These are phyloP conservation scores for Tetramorium alpestre DNA, from an alignment of 1,140 invertebrate genomes.

Conservation along the genomic window DNA sequence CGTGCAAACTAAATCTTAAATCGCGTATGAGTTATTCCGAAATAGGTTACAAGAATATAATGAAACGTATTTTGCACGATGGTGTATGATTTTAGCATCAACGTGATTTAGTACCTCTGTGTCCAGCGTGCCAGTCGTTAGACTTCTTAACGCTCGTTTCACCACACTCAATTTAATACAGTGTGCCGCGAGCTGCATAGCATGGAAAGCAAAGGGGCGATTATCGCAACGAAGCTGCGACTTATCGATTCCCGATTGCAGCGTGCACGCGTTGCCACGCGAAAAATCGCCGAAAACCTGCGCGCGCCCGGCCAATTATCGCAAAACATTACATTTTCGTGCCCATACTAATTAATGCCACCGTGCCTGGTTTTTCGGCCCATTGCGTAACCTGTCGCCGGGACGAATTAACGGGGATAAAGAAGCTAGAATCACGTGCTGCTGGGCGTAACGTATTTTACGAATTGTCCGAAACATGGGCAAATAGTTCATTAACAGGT, in stretches of 20 bases:
- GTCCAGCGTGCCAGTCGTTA: not conserved
- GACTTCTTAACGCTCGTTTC: constrained; percentile 18
- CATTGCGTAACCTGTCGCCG: constrained; percentile 3
- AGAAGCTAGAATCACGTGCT: constrained; percentile 28
- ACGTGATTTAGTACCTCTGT: constrained; percentile 11
- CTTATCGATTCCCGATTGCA: constrained; percentile 53
- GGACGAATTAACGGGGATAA: constrained; percentile 44
- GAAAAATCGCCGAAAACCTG: constrained; percentile 48
- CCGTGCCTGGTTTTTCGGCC: constrained; percentile 34
- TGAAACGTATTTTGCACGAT: not conserved
- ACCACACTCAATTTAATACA: constrained; percentile 21
- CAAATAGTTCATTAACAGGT: constrained; percentile 29
- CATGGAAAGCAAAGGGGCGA: constrained; percentile 8
- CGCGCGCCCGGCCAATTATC: constrained; percentile 45
- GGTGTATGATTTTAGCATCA: not conserved
- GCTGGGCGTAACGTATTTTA: constrained; percentile 26
- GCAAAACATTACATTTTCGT: constrained; percentile 52
- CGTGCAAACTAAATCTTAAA: not conserved
- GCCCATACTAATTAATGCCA: constrained; percentile 37
- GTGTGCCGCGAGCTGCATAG: not conserved
- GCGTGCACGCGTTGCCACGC: constrained; percentile 19
- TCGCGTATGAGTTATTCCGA: not conserved
- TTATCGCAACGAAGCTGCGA: constrained; percentile 34
- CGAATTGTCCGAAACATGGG: not conserved
- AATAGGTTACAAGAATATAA: constrained; percentile 14